Conservation (phyloP, 2,113 vertebrate genomes). For the Tetraodon nigroviridis region DNA sequence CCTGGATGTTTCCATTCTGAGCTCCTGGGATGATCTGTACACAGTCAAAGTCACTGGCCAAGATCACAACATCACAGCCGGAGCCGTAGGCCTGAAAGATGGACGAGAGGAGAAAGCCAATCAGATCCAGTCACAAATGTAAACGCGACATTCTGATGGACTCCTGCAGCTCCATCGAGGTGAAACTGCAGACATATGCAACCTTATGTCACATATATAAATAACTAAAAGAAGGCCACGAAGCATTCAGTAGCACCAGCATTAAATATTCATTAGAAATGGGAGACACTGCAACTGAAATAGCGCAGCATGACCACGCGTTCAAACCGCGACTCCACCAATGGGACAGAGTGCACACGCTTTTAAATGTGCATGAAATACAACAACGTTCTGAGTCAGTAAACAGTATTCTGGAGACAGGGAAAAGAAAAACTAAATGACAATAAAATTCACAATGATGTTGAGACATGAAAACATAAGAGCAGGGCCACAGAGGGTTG, state of each 20-base stretch:
- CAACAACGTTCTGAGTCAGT: neutral
- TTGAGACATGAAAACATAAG: too few species aligned
- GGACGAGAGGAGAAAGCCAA: constrained; percentile 7
- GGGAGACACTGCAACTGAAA: constrained; percentile 8
- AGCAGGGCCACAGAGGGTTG: too few species aligned
- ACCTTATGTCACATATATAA: neutral
- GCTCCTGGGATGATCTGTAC: constrained; percentile 98
- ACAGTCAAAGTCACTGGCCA: constrained; percentile 96
- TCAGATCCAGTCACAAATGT: neutral
- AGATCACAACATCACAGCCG: constrained; percentile 95
- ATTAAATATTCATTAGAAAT: constrained; percentile 27
- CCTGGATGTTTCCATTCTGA: constrained; percentile 99
- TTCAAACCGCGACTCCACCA: neutral
- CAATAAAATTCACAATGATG: too few species aligned
- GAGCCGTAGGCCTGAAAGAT: constrained; percentile 90
- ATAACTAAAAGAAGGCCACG: constrained; percentile 1
- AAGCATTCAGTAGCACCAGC: neutral
- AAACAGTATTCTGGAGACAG: neutral
- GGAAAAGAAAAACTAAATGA: neutral
- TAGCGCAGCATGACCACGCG: neutral
- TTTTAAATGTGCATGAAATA: neutral
- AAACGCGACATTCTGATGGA: neutral
- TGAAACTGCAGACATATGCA: neutral
- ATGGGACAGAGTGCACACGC: neutral
- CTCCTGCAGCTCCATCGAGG: too few species aligned